phyloP scores from a whole-genome alignment of 2,113 vertebrate genomes.

The Raja brachyura region DNA sequence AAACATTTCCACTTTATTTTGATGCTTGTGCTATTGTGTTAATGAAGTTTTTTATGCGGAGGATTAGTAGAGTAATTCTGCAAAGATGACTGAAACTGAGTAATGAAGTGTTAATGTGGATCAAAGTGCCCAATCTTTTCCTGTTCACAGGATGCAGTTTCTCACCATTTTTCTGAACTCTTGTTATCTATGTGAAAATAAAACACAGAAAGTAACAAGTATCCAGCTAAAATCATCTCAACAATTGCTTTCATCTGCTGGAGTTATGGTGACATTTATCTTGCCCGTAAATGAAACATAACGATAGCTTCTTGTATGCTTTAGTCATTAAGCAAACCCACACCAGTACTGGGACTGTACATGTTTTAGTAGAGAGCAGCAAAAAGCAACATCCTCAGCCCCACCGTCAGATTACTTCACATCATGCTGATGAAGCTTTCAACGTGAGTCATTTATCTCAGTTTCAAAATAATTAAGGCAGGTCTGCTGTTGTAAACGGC shows the following conservation, averaged over 20 bases:
- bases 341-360: not conserved
- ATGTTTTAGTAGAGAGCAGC: not conserved
- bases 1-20: not conserved
- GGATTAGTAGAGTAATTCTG: not conserved
- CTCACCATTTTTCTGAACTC: not conserved
- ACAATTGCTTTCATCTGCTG: not conserved
- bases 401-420: not conserved
- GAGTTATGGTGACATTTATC: constrained; percentile 7
- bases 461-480: not conserved
- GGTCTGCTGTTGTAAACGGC: not conserved
- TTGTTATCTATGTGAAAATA: not conserved
- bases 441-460: not conserved
- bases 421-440: not conserved
- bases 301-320: not conserved
- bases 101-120: constrained; percentile 22
- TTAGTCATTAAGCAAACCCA: constrained; percentile 17
- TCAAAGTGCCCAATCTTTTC: constrained; percentile 23
- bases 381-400: not conserved
- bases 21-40: not conserved
- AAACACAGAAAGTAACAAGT: not conserved
- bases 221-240: not conserved
- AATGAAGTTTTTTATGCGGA: not conserved
- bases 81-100: not conserved
- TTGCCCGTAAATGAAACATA: constrained; percentile 3
- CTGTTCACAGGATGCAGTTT: not conserved